phyloP scores from a whole-genome alignment of 2,113 vertebrate genomes.

The Hippocampus zosterae region DNA sequence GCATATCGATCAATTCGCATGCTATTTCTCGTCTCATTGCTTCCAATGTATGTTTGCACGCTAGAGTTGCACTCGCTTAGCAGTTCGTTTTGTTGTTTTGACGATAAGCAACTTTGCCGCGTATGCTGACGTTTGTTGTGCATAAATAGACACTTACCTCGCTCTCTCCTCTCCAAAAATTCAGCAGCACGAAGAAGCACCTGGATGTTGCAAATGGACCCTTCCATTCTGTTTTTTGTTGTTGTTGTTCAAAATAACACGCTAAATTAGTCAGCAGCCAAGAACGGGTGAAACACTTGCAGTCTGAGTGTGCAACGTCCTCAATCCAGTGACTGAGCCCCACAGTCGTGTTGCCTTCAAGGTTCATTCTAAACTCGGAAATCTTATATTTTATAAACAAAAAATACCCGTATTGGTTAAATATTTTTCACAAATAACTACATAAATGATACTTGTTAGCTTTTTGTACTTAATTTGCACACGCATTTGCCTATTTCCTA shows the following conservation, averaged over 20 bases:
- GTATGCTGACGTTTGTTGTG: conserved; percentile 30
- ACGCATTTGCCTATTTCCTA: not conserved
- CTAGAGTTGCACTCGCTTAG: not conserved
- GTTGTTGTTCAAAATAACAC: conserved; percentile 12
- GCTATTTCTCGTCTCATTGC: rapidly evolving
- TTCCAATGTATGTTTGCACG: not conserved
- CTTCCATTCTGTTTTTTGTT: conserved; percentile 72
- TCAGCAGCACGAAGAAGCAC: conserved; percentile 89
- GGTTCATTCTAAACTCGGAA: conserved; percentile 9
- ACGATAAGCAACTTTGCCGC: conserved; percentile 51
- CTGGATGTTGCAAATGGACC: conserved; percentile 80
- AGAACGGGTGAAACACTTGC: conserved; percentile 19
- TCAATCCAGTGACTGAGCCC: conserved; percentile 7
- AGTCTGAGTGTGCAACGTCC: conserved; percentile 39
- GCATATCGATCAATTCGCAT: not conserved
- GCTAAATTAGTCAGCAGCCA: conserved; percentile 10
- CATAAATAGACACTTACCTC: conserved; percentile 66
- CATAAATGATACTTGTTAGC: not conserved
- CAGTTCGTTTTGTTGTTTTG: conserved; percentile 34
- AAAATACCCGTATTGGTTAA: not conserved
- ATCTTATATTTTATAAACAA: rapidly evolving
- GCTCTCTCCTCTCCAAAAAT: conserved; percentile 84
- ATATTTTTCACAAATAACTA: not conserved
- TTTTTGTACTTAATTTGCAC: not conserved
- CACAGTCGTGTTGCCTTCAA: conserved; percentile 31